phyloP scores from a whole-genome alignment of 2,113 vertebrate genomes.

The Plectropomus leopardus region DNA sequence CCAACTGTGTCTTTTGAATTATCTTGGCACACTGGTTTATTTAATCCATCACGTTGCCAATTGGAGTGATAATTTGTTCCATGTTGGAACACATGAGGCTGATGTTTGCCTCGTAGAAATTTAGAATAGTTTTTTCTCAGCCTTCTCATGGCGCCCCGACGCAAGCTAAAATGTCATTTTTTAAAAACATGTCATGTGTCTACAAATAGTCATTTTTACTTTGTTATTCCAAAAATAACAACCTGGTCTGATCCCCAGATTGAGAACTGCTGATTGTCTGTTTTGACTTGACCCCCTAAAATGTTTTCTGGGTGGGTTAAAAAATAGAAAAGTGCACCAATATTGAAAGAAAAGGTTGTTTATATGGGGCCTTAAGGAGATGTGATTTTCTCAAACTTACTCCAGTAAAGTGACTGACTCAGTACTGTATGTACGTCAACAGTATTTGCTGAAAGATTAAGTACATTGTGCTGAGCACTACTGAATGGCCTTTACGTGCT shows the following conservation, averaged over 20 bases:
- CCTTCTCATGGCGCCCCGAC: background rate
- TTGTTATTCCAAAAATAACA: background rate
- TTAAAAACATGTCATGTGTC: background rate
- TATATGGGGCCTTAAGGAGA: conserved; percentile 74
- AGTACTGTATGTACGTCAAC: conserved; percentile 20
- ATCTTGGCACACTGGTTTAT: conserved; percentile 23
- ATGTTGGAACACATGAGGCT: conserved; percentile 72
- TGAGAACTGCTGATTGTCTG: conserved; percentile 20
- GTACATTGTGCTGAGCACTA: background rate
- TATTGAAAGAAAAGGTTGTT: conserved; percentile 41
- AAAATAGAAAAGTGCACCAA: conserved; percentile 37
- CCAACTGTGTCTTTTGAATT: conserved; percentile 61
- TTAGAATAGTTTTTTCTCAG: conserved; percentile 7
- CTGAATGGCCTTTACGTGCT: conserved; percentile 31
- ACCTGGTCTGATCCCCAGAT: background rate
- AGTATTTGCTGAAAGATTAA: conserved; percentile 37
- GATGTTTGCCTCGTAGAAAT: conserved; percentile 20
- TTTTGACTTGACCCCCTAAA: background rate
- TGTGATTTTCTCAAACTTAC: conserved; percentile 40
- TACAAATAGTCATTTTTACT: background rate
- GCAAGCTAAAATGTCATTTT: conserved; percentile 29
- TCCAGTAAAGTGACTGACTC: conserved; percentile 21
- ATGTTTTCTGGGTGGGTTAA: conserved; percentile 33
- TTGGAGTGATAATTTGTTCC: conserved; percentile 66
- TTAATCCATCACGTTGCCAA: conserved; percentile 36